Percentiles rank a stretch among this genome's conserved stretches.
These are phyloP conservation scores for Ligdia adustata DNA, from an alignment of 2,888 invertebrate genomes.

Conservation along the genomic window DNA sequence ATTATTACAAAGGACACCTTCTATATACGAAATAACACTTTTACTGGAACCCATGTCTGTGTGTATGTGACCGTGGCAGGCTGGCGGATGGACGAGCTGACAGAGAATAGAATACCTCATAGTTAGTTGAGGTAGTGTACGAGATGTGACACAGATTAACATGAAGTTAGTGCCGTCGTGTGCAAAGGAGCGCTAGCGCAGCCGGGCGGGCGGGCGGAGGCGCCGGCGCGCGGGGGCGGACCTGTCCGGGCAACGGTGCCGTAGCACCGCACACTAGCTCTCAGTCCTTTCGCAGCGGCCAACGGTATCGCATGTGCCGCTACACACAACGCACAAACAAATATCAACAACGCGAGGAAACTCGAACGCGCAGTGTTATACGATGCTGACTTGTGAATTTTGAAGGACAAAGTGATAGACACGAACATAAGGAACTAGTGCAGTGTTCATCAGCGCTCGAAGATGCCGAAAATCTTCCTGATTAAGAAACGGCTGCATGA, in stretches of 20 bases:
- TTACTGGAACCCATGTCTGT: constrained; percentile 73
- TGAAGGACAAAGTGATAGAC: constrained; percentile 72
- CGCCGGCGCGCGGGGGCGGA: constrained; percentile 75
- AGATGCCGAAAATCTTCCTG: constrained; percentile 96
- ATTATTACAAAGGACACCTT: constrained; percentile 44
- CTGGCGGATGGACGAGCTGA: constrained; percentile 1
- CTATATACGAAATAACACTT: constrained; percentile 72
- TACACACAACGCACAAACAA: constrained; percentile 71
- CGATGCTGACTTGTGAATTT: constrained; percentile 74
- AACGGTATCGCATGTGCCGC: constrained; percentile 82
- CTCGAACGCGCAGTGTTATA: constrained; percentile 77
- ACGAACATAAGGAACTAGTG: constrained; percentile 74
- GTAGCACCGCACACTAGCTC: constrained; percentile 75
- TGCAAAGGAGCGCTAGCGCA: constrained; percentile 57
- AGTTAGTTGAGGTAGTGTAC: no score
- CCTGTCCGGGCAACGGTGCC: constrained; percentile 81
- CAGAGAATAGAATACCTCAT: no score
- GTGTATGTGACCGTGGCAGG: constrained; percentile 42
- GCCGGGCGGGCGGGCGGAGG: constrained; percentile 62
- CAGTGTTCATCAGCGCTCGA: constrained; percentile 63
- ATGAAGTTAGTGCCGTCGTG: constrained; percentile 40
- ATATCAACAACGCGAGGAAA: constrained; percentile 74
- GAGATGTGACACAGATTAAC: constrained; percentile 11
- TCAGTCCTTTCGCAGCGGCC: constrained; percentile 81
- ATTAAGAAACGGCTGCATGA: constrained; percentile 96